Evolutionary conservation across 64 coral and sea anemone genomes (phyloP).

Genomic region (Pachyseris speciosa): DNA sequence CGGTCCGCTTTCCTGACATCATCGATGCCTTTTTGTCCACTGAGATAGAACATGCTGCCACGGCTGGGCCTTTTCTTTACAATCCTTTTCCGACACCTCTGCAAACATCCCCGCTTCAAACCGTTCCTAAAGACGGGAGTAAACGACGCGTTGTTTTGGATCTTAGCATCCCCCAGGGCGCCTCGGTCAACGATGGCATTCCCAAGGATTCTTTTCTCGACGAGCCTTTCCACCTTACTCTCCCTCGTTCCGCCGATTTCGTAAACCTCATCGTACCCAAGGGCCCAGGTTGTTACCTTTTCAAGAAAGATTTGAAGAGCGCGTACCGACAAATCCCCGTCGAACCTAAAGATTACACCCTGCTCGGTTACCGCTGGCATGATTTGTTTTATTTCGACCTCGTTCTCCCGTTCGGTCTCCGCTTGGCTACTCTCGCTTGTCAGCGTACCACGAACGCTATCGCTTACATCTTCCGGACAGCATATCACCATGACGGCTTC

Average conservation of each 20-base stretch:
- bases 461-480: conserved; percentile 38
- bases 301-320: conserved; percentile 18
- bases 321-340: conserved; percentile 14
- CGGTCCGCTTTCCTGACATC: neutral
- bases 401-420: conserved; percentile 48
- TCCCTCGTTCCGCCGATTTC: neutral
- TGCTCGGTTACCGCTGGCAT: neutral
- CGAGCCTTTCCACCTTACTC: neutral
- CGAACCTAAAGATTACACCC: neutral
- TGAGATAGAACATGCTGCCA: neutral
- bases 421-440: conserved; percentile 33
- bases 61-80: neutral
- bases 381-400: conserved; percentile 22
- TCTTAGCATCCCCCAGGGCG: neutral
- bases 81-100: neutral
- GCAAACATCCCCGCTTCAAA: neutral
- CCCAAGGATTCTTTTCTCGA: neutral
- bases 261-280: neutral
- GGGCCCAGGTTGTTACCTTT: conserved; percentile 10
- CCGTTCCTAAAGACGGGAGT: neutral
- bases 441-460: conserved; percentile 57
- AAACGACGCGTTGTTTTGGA: neutral
- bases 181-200: conserved; percentile 15
- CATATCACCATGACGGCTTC: neutral
- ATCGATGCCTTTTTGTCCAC: neutral